phyloP scores from a whole-genome alignment of 2,797 vertebrate genomes.

The Halcyon badia region DNA sequence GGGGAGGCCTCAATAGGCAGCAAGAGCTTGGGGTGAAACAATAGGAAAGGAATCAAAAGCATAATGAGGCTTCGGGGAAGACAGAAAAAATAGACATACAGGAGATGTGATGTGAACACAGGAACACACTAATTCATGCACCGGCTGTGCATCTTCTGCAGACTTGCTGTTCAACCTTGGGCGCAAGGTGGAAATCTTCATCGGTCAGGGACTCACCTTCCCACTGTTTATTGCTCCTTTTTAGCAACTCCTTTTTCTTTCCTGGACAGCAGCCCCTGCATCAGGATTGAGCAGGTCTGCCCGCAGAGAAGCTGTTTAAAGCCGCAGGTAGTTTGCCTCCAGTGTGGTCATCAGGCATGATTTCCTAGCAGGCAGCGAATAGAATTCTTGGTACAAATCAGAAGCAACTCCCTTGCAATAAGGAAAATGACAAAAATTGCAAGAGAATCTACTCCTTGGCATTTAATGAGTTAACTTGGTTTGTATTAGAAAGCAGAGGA shows the following conservation, averaged over 20 bases:
- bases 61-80: neutral
- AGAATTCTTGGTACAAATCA: neutral
- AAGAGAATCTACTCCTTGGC: neutral
- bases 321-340: neutral
- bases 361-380: neutral
- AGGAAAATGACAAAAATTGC: neutral
- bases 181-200: neutral
- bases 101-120: neutral
- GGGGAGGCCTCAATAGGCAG: neutral
- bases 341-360: fast-evolving
- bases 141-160: neutral
- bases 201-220: neutral
- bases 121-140: neutral
- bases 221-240: neutral
- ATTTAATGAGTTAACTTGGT: neutral
- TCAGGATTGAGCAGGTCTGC: neutral
- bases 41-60: neutral
- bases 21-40: neutral
- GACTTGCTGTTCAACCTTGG: neutral
- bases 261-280: neutral
- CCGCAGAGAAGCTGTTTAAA: neutral
- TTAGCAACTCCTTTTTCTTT: neutral
- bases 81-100: fast-evolving
- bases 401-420: neutral
- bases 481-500: neutral